phyloP scores from a whole-genome alignment of 2,888 invertebrate genomes.

The Drosophila ustulata region DNA sequence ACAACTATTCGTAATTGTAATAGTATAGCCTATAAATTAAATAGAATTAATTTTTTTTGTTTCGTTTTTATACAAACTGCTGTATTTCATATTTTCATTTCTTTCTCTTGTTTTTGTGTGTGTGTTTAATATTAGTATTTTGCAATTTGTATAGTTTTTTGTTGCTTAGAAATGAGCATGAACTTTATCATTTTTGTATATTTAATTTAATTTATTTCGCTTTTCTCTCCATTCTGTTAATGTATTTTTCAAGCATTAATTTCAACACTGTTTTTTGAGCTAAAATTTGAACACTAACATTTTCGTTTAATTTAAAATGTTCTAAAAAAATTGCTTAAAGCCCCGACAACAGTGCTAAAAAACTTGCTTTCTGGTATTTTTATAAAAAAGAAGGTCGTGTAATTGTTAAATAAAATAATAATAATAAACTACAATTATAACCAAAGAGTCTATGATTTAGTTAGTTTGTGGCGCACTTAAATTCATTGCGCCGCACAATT shows the following conservation, averaged over 20 bases:
- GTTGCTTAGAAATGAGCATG: conserved; percentile 70
- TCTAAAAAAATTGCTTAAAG: conserved; percentile 72
- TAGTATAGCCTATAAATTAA: conserved; percentile 66
- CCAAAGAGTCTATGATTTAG: conserved; percentile 40
- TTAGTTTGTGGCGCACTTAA: conserved; percentile 38
- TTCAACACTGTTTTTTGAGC: conserved; percentile 73
- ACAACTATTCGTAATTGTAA: conserved; percentile 70
- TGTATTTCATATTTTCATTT: conserved; percentile 27
- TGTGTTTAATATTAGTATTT: conserved; percentile 7
- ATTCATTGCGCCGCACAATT: conserved; percentile 29
- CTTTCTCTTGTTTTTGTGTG: neutral
- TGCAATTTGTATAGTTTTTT: conserved; percentile 28
- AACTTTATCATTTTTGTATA: conserved; percentile 41
- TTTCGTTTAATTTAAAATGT: conserved; percentile 67
- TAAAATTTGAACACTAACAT: conserved; percentile 78
- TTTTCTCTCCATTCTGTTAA: conserved; percentile 20
- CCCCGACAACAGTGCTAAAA: conserved; percentile 63
- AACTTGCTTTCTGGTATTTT: conserved; percentile 27
- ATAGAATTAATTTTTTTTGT: conserved; percentile 61
- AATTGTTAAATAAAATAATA: conserved; percentile 20
- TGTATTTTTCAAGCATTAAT: conserved; percentile 47
- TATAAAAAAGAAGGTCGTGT: conserved; percentile 10
- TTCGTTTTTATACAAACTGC: conserved; percentile 51
- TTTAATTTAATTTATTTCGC: conserved; percentile 36
- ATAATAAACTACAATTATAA: conserved; percentile 34